Percentiles rank a stretch among this genome's conserved stretches.
These are phyloP conservation scores for Rhinolophus ferrumequinum DNA, from an alignment of 2,113 vertebrate species.

Conservation along the genomic window DNA sequence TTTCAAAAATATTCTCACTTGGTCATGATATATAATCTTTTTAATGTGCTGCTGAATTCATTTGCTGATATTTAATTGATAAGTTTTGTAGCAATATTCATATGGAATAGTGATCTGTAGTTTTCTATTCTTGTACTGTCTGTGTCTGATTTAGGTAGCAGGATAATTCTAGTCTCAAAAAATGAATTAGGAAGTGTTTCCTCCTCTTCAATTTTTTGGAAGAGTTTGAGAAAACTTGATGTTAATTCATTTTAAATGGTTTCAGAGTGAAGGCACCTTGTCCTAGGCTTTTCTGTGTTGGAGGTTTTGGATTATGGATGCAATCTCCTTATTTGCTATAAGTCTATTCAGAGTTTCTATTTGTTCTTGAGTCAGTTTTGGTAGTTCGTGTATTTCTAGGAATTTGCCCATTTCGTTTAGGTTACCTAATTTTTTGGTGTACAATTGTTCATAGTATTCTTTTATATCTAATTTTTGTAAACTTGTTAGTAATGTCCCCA, in stretches of 20 bases:
- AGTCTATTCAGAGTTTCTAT: neutral
- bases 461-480: neutral
- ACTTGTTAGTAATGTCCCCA: neutral
- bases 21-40: neutral
- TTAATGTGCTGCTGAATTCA: neutral
- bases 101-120: neutral
- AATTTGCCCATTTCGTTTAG: neutral
- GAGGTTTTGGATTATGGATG: neutral
- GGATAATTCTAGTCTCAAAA: neutral
- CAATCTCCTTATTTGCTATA: neutral
- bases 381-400: neutral
- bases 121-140: neutral
- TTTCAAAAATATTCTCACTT: neutral
- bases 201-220: neutral
- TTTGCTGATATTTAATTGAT: neutral
- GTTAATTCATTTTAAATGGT: neutral
- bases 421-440: neutral
- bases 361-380: neutral
- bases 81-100: neutral
- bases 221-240: neutral
- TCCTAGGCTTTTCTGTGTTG: neutral
- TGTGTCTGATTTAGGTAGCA: neutral
- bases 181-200: neutral
- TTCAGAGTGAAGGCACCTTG: neutral
- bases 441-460: neutral